A percentile compares a stretch with the other conserved stretches of the same genome.
These are phyloP conservation scores for Myotis yumanensis DNA, from an alignment of 2,113 vertebrate species.

Conservation along the genomic window DNA sequence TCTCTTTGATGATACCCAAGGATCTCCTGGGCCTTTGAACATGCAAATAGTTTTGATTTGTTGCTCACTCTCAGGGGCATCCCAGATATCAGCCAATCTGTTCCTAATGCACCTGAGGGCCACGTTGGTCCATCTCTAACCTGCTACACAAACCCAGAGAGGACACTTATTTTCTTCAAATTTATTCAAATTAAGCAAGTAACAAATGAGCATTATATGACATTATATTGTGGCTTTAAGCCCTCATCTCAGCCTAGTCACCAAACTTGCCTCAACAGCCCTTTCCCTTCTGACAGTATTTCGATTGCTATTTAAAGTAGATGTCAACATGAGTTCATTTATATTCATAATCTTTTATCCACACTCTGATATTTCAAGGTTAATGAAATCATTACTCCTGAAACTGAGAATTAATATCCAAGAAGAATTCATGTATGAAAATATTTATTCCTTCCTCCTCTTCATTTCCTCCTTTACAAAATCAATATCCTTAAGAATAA, in stretches of 20 bases:
- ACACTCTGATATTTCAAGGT: constrained; percentile 59
- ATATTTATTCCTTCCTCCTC: neutral
- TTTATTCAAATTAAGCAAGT: constrained; percentile 25
- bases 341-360: constrained; percentile 36
- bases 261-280: neutral
- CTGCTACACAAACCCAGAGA: neutral
- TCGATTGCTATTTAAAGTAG: neutral
- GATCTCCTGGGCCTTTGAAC: neutral
- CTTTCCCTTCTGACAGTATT: neutral
- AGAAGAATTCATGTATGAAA: neutral
- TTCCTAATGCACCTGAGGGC: neutral
- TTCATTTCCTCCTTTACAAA: constrained; percentile 20
- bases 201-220: neutral
- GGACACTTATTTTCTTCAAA: neutral
- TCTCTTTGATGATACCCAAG: neutral
- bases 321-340: constrained; percentile 37
- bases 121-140: neutral
- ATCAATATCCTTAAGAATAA: neutral
- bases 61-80: neutral
- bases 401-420: constrained; percentile 31
- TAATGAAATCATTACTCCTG: constrained; percentile 50
- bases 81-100: neutral
- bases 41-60: neutral
- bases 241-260: neutral
- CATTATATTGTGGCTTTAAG: neutral